Evolutionary conservation across 2,797 vertebrate species (phyloP).

Genomic region (Pitangus sulphuratus): DNA sequence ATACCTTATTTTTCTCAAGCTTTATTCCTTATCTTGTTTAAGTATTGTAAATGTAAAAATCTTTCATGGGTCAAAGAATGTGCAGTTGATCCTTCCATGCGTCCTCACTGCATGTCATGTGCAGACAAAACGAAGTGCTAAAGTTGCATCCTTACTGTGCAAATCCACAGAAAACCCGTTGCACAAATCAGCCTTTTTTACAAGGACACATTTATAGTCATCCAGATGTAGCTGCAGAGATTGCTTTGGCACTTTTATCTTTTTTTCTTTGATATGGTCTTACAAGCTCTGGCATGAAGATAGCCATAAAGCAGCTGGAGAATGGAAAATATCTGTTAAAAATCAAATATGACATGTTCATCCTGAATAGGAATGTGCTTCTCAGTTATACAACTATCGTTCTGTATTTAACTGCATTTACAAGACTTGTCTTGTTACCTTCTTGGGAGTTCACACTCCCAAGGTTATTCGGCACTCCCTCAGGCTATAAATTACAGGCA

Average conservation of each 20-base stretch:
- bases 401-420: conserved; percentile 34
- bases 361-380: conserved; percentile 21
- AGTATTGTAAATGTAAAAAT: not conserved
- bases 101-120: not conserved
- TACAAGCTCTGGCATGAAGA: conserved; percentile 6
- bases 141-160: not conserved
- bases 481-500: conserved; percentile 27
- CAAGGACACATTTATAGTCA: not conserved
- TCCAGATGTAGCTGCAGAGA: not conserved
- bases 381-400: conserved; percentile 18
- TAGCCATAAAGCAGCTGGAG: conserved; percentile 5
- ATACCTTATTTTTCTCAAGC: not conserved
- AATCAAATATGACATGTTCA: conserved; percentile 52
- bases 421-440: conserved; percentile 66
- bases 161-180: not conserved
- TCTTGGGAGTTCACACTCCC: conserved; percentile 27
- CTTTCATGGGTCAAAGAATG: not conserved
- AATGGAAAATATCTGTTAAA: conserved; percentile 42
- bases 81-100: not conserved
- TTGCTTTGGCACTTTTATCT: not conserved
- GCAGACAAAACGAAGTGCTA: not conserved
- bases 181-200: not conserved
- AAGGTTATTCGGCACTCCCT: conserved; percentile 14
- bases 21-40: not conserved
- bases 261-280: not conserved